Percentiles rank a stretch among this genome's conserved stretches.
Evolutionary conservation across 2,797 vertebrate genomes (phyloP).

Genomic region (Lophius americanus): DNA sequence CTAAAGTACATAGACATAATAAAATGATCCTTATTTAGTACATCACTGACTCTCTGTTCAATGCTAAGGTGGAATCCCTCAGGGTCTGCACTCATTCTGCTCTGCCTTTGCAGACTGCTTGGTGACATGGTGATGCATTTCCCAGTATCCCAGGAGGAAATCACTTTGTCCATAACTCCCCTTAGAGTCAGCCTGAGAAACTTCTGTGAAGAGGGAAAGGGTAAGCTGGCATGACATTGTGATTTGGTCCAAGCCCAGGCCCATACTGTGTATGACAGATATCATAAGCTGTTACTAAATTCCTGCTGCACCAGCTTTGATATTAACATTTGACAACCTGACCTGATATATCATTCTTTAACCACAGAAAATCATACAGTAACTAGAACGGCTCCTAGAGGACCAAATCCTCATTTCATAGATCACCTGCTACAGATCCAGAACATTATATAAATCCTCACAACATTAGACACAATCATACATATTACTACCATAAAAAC

Average conservation of each 20-base stretch:
- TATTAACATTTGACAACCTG: neutral
- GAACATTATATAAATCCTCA: too few relatives aligned
- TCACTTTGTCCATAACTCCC: slow-evolving; percentile 87
- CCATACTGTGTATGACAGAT: neutral
- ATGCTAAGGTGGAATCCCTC: neutral
- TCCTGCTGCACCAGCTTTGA: slow-evolving; percentile 4
- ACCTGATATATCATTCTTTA: neutral
- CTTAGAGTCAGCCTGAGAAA: slow-evolving; percentile 87
- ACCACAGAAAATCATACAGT: neutral
- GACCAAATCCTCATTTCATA: too few relatives aligned
- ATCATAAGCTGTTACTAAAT: neutral
- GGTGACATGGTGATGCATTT: slow-evolving; percentile 89
- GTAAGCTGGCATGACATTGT: slow-evolving; percentile 66
- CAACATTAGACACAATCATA: too few relatives aligned
- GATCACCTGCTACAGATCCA: too few relatives aligned
- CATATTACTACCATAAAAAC: too few relatives aligned
- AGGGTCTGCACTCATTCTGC: neutral
- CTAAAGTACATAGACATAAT: neutral
- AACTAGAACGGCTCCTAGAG: neutral
- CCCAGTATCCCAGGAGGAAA: slow-evolving; percentile 89
- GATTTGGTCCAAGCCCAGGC: neutral
- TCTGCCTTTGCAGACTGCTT: slow-evolving; percentile 82
- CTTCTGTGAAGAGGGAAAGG: slow-evolving; percentile 79
- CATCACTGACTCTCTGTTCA: neutral
- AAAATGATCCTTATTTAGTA: neutral